Evolutionary conservation across 1,140 invertebrate species (phyloP).

Genomic region (Pogonomyrmex californicus): DNA sequence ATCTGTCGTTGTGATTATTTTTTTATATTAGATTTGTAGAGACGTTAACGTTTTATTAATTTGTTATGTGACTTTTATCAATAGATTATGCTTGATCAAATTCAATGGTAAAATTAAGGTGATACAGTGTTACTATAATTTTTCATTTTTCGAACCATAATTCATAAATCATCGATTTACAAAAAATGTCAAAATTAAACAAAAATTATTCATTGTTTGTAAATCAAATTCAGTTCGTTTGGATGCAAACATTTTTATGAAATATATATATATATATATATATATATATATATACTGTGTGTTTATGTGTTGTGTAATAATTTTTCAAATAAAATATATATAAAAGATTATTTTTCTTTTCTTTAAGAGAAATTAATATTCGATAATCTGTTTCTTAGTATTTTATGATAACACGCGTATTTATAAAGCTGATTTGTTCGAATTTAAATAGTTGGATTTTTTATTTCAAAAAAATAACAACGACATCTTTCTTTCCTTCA

Average conservation of each 20-base stretch:
- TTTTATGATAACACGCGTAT: background rate
- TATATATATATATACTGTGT: background rate
- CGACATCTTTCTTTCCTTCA: background rate
- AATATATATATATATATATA: background rate
- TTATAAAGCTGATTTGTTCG: background rate
- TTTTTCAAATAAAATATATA: background rate
- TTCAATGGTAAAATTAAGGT: background rate
- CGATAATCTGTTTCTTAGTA: background rate
- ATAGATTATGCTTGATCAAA: background rate
- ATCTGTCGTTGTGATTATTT: slow-evolving; percentile 19
- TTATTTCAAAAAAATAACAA: background rate
- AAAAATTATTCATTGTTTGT: slow-evolving; percentile 8
- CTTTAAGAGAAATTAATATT: background rate
- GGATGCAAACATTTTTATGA: background rate
- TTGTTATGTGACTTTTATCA: background rate
- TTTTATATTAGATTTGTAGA: background rate
- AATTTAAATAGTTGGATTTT: background rate
- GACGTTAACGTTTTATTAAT: background rate
- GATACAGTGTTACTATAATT: background rate
- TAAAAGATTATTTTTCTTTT: background rate
- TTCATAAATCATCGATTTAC: background rate
- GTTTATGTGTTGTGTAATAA: background rate
- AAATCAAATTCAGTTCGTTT: background rate
- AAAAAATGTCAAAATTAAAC: background rate
- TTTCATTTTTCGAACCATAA: background rate